These are phyloP conservation scores for Malthinus flaveolus DNA, from an alignment of 2,888 invertebrate genomes.

Conservation along the genomic window DNA sequence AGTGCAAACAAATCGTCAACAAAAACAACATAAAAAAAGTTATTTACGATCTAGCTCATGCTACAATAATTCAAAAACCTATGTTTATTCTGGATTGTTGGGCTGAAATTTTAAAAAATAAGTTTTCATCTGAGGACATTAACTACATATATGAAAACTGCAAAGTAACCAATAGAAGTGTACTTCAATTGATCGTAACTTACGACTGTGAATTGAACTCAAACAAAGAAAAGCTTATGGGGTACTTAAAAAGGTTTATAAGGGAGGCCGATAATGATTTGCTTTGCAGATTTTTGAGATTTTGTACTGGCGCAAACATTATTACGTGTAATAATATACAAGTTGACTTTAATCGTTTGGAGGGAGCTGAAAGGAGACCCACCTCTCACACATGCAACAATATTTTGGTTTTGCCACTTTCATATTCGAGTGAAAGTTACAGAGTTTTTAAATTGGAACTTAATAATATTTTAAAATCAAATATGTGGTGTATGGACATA, in stretches of 20 bases:
- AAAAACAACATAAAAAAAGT: constrained; percentile 5
- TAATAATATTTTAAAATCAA: background rate
- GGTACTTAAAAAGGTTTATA: constrained; percentile 9
- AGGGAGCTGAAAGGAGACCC: background rate
- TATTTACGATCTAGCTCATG: constrained; percentile 17
- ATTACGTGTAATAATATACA: background rate
- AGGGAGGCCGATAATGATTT: constrained; percentile 11
- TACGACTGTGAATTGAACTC: background rate
- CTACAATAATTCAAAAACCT: constrained; percentile 21
- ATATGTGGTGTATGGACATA: background rate
- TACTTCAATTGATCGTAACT: background rate
- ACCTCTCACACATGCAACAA: background rate
- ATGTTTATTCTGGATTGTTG: constrained; percentile 14
- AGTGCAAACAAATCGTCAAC: constrained; percentile 4
- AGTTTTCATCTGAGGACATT: background rate
- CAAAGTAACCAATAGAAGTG: background rate
- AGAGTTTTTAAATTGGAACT: background rate
- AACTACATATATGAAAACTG: background rate
- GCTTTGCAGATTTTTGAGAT: constrained; percentile 15
- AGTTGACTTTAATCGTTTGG: background rate
- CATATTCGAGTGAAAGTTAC: background rate
- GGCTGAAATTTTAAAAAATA: constrained; percentile 7
- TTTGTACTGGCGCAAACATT: constrained; percentile 18
- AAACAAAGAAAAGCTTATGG: background rate
- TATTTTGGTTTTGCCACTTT: background rate